Base-by-base conservation (phyloP, 1,140 invertebrate genomes). In the Lepeophtheirus salmonis region DNA sequence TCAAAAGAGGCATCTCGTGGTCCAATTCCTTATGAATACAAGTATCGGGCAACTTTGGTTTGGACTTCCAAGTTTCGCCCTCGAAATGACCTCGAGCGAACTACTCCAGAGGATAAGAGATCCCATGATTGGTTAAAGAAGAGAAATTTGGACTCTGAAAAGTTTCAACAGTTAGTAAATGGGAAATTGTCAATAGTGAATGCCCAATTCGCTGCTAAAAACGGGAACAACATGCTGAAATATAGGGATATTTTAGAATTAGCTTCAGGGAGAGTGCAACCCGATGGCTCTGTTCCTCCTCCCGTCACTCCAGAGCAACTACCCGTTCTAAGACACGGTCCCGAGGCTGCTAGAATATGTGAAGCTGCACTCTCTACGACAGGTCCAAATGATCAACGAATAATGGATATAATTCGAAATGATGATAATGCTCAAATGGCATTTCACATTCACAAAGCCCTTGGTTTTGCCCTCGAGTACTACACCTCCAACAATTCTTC, bases 61-160 rank as follows among this genome's bases (percentile, higher is more conserved):
- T 60, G 57, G 57, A 60, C 57, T 2, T 26, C 21, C 57, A 60
- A 60, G 41, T 60, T 60, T 21, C 23, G 57, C 18, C 57, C 57
- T 13, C 23, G 57, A 18, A 50, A 50, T 23, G 57, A 50, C 30
- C 16, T 50, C 2, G 49, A 20, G 18, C 23, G 20, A 49, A 60
- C 57, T 60, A 18, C 30, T 2, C 57, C 57, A 2, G 41, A 50
- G 3, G 23, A 21, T 2, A 21, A 18, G 23, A 26, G 30, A 16
- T 21, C 30, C 10, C 17, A 50, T 13, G 30, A 60, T 18, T 60
- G 57, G 57, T 23, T 60, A 49, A 50, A 50, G 22, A 60, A 60
- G 18, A 2, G 57, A 21, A 41, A 41, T 6, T 30, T 60, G 16
- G 23, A 25, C 20, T 49, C 21, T 21, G 57, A 60, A 14, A 48